Percentiles rank a stretch among this genome's conserved stretches.
These are phyloP conservation scores for Sturnira hondurensis DNA, from an alignment of 2,113 vertebrate genomes.

Conservation along the genomic window DNA sequence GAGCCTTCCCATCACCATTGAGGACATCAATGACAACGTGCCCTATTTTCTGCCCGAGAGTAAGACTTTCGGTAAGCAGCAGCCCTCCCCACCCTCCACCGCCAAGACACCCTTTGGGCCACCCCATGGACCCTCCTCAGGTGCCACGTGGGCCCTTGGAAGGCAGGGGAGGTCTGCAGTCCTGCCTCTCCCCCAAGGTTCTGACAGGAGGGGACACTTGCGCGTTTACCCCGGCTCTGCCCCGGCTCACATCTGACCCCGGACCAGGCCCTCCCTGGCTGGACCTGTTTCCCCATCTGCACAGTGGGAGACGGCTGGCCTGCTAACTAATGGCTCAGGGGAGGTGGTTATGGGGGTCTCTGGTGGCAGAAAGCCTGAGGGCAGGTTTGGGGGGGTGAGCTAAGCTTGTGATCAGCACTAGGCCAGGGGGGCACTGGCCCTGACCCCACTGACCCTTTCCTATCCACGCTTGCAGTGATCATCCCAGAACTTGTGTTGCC, in stretches of 20 bases:
- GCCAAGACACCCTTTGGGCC: neutral
- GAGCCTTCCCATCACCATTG: constrained; percentile 85
- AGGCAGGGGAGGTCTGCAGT: neutral
- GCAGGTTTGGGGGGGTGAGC: neutral
- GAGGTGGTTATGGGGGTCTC: neutral
- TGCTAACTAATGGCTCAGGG: neutral
- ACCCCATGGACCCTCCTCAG: neutral
- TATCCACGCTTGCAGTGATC: constrained; percentile 76
- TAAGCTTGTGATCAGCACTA: neutral
- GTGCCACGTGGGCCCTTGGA: neutral
- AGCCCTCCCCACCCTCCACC: too few relatives aligned
- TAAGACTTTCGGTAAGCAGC: constrained; percentile 84
- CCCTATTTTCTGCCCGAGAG: constrained; percentile 82
- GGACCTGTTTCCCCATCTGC: neutral
- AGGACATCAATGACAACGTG: constrained; percentile 90
- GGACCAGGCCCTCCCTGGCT: neutral
- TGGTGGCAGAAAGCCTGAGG: neutral
- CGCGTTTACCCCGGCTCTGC: neutral
- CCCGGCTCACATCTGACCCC: neutral
- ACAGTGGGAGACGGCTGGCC: neutral
- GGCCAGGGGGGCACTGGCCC: neutral
- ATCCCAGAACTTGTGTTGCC: constrained; percentile 79
- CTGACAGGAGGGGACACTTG: neutral
- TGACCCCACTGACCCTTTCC: neutral
- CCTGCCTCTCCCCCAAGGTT: neutral